Conservation (phyloP, 2,888 invertebrate species). For the Harpagoxenus sublaevis region DNA sequence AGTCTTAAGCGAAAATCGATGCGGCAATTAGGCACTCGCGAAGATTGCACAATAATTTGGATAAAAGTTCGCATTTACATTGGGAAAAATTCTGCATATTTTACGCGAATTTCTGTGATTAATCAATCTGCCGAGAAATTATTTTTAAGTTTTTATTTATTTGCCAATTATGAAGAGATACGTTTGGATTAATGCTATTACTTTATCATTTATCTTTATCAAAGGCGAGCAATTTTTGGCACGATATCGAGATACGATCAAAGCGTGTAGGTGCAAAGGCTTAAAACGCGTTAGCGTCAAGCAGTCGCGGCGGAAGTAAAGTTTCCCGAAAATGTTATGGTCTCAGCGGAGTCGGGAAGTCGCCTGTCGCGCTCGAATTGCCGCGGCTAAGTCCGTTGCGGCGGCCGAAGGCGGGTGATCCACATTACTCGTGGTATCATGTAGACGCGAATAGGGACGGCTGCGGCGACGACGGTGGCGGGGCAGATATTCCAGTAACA, state of each 20-base stretch:
- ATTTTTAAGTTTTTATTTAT: neutral
- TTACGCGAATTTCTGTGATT: neutral
- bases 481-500: slow-evolving; percentile 79
- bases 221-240: neutral
- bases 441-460: slow-evolving; percentile 42
- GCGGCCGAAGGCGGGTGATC: slow-evolving; percentile 19
- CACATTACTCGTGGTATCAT: slow-evolving; percentile 44
- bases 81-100: neutral
- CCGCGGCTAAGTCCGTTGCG: slow-evolving; percentile 40
- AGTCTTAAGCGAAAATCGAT: slow-evolving; percentile 60
- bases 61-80: neutral
- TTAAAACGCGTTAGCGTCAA: slow-evolving; percentile 7
- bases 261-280: neutral
- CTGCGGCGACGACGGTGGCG: slow-evolving; percentile 10
- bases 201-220: neutral
- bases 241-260: neutral
- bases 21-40: slow-evolving; percentile 62
- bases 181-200: neutral
- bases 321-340: slow-evolving; percentile 27
- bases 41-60: neutral
- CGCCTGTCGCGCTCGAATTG: slow-evolving; percentile 15
- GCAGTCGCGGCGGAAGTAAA: slow-evolving; percentile 1
- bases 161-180: neutral
- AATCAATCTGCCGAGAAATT: neutral
- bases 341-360: slow-evolving; percentile 20